Conservation (phyloP, 2,113 vertebrate genomes). For the Suricata suricatta region DNA sequence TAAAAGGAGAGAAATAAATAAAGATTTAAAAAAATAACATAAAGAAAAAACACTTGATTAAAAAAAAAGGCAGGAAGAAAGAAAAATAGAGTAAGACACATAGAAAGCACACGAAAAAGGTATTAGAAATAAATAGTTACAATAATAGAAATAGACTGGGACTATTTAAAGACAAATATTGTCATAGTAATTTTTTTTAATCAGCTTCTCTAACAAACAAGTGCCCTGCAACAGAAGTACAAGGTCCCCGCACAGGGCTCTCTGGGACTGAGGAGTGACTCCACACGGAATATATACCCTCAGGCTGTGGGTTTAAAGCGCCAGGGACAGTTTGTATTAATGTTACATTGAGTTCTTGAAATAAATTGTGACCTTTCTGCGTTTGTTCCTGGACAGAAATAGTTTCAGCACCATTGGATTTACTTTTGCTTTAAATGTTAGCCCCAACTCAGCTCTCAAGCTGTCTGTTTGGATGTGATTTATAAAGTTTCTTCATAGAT, state of each 20-base stretch:
- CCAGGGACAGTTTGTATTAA: neutral
- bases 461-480: neutral
- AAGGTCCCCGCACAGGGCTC: too few relatives aligned
- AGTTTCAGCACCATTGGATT: neutral
- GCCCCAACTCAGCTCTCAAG: neutral
- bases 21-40: neutral
- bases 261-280: neutral
- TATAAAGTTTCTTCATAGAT: slow-evolving; percentile 5
- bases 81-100: neutral
- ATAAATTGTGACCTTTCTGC: neutral
- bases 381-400: neutral
- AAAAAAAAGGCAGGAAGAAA: neutral
- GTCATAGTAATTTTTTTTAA: neutral
- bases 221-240: neutral
- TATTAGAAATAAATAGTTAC: neutral
- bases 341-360: neutral
- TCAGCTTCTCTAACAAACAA: neutral
- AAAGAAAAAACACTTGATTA: neutral
- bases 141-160: neutral
- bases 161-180: neutral
- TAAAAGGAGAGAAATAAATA: neutral
- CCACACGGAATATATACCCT: neutral
- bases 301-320: neutral
- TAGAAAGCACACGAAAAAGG: neutral
- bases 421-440: slow-evolving; percentile 5